These are phyloP conservation scores for Upupa epops DNA, from an alignment of 2,113 vertebrate genomes.

Conservation along the genomic window DNA sequence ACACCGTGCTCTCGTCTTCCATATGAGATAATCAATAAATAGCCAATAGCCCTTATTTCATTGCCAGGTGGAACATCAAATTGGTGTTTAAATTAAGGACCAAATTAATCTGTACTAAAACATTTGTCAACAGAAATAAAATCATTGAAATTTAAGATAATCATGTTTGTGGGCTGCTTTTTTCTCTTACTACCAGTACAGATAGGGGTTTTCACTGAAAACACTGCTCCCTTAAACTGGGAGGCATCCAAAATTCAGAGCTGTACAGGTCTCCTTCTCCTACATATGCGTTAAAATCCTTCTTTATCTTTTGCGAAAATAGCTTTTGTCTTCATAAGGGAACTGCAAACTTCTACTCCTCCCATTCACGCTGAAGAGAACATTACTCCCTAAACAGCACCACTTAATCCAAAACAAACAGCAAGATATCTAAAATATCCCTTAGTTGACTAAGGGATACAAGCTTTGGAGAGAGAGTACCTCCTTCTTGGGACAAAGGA, in stretches of 20 bases:
- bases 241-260: constrained; percentile 20
- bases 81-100: constrained; percentile 10
- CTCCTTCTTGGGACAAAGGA: background rate
- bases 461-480: background rate
- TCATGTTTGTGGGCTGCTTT: background rate
- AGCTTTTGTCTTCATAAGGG: background rate
- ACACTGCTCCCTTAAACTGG: background rate
- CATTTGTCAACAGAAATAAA: constrained; percentile 3
- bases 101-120: background rate
- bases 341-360: constrained; percentile 28
- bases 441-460: background rate
- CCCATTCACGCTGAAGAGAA: constrained; percentile 23
- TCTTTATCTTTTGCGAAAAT: constrained; percentile 9
- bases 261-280: background rate
- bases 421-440: constrained; percentile 38
- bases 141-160: background rate
- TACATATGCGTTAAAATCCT: background rate
- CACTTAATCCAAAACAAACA: constrained; percentile 50
- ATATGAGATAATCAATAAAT: background rate
- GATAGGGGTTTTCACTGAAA: background rate
- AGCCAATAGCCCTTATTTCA: constrained; percentile 22
- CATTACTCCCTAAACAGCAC: constrained; percentile 28
- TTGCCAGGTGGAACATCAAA: background rate
- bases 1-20: background rate
- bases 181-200: background rate